A percentile compares a stretch with the other conserved stretches of the same genome.
These are phyloP conservation scores for Cossypha polioptera DNA, from an alignment of 2,797 vertebrate species.

Conservation along the genomic window DNA sequence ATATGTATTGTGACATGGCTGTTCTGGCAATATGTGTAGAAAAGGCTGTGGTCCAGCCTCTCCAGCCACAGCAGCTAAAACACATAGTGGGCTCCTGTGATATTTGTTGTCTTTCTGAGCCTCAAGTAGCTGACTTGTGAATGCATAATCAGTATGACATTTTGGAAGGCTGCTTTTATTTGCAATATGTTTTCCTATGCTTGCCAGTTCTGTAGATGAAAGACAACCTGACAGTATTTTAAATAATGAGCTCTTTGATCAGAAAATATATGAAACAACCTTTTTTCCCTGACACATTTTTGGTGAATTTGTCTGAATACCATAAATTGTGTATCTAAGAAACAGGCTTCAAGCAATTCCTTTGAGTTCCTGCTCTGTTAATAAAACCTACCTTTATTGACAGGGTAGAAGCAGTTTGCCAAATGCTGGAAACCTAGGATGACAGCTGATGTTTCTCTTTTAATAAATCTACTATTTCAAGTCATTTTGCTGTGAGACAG, in stretches of 20 bases:
- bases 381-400: constrained; percentile 18
- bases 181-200: neutral
- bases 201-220: constrained; percentile 34
- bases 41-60: neutral
- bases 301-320: constrained; percentile 36
- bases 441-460: constrained; percentile 17
- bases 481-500: neutral
- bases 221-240: constrained; percentile 15
- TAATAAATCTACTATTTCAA: neutral
- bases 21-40: neutral
- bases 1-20: neutral
- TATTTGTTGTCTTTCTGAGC: neutral
- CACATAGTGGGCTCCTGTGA: fast-evolving
- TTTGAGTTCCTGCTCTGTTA: constrained; percentile 37
- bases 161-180: constrained; percentile 50
- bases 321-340: constrained; percentile 23
- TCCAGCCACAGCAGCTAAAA: neutral
- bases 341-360: constrained; percentile 21
- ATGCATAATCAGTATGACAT: constrained; percentile 18
- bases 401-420: neutral
- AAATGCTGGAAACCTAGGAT: neutral
- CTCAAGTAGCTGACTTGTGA: neutral
- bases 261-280: neutral
- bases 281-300: neutral
- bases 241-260: constrained; percentile 29